Percentiles rank a stretch among this genome's conserved stretches.
Conservation (phyloP, 2,113 vertebrate species). For the Illadopsis cleaveri region DNA sequence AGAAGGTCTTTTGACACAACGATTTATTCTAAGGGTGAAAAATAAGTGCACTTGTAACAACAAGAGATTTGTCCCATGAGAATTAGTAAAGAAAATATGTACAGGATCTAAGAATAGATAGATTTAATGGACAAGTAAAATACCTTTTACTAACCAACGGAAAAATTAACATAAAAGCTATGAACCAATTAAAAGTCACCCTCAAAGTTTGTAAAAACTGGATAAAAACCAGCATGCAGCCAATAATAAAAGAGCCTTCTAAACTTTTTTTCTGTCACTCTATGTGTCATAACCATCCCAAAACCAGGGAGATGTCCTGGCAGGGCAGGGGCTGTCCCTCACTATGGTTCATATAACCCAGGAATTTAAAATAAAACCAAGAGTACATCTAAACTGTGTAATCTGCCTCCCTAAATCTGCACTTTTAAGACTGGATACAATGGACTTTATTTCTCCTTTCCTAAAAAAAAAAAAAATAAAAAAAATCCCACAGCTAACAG, state of each 20-base stretch:
- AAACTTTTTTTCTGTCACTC: not conserved
- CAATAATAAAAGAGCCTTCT: not conserved
- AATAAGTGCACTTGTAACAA: not conserved
- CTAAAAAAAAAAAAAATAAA: not conserved
- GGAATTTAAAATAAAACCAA: not conserved
- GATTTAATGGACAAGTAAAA: not conserved
- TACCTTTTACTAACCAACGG: not conserved
- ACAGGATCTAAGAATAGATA: not conserved
- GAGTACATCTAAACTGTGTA: not conserved
- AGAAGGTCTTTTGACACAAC: not conserved
- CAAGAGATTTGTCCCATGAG: not conserved
- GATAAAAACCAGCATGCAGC: not conserved
- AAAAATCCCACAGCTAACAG: not conserved
- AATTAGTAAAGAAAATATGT: not conserved
- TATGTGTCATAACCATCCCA: not conserved
- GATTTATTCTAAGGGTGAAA: not conserved
- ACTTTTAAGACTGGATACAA: not conserved
- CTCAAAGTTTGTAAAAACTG: not conserved
- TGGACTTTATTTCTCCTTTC: not conserved
- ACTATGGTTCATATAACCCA: not conserved
- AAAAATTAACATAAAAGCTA: not conserved
- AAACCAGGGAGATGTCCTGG: not conserved
- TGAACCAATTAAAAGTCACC: not conserved
- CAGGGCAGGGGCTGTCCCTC: not conserved
- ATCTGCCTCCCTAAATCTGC: not conserved